A percentile compares a stretch with the other conserved stretches of the same genome.
Evolutionary conservation across 1,140 invertebrate species (phyloP).

Genomic region (Geopemphigus sp.): DNA sequence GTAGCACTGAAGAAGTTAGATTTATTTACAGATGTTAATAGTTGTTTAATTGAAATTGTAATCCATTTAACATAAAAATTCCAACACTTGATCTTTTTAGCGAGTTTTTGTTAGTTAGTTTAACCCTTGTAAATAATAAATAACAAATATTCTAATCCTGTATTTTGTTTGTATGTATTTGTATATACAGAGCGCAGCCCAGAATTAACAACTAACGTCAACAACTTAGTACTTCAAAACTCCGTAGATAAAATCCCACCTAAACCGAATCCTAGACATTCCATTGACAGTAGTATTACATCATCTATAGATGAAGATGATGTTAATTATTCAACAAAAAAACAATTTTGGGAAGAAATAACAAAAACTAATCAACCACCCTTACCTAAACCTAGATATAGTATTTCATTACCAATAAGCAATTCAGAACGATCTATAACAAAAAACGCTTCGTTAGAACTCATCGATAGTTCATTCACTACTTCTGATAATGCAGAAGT

Average conservation of each 20-base stretch:
- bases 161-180: conserved; percentile 43
- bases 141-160: conserved; percentile 42
- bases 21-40: background rate
- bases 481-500: conserved; percentile 39
- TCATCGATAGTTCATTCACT: conserved; percentile 12
- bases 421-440: background rate
- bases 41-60: background rate
- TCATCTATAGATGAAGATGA: conserved; percentile 37
- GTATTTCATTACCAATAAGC: conserved; percentile 51
- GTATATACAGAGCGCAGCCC: conserved; percentile 42
- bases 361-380: conserved; percentile 53
- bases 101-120: conserved; percentile 34
- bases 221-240: conserved; percentile 30
- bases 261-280: conserved; percentile 56
- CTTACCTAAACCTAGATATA: conserved; percentile 56
- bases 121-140: conserved; percentile 34
- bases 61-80: conserved; percentile 5
- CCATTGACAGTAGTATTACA: conserved; percentile 43
- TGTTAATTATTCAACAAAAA: conserved; percentile 43
- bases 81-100: conserved; percentile 29
- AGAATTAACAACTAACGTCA: conserved; percentile 48
- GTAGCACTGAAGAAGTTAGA: background rate
- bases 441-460: conserved; percentile 35
- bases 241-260: conserved; percentile 53
- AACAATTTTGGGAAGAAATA: conserved; percentile 48